Conservation (phyloP, 2,113 vertebrate genomes). For the Oceanodroma tethys region DNA sequence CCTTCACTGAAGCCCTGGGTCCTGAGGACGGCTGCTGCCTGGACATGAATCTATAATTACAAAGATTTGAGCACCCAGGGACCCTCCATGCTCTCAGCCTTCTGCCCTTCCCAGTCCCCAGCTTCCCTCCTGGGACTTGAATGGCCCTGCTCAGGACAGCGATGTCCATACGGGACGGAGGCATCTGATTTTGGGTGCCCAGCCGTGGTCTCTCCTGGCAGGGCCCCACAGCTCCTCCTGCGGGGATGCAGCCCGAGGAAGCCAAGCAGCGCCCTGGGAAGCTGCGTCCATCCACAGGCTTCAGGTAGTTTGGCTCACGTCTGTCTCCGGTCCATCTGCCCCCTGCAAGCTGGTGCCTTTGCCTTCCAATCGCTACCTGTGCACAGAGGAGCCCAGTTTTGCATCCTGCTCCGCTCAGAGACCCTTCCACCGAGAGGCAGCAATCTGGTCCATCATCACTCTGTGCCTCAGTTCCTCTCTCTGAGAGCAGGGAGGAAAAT, state of each 20-base stretch:
- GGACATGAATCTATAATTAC: fast-evolving
- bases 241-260: background rate
- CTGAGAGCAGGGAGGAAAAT: background rate
- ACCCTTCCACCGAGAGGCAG: background rate
- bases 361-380: background rate
- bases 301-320: background rate
- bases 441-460: fast-evolving
- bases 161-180: background rate
- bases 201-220: background rate
- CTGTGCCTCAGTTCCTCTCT: background rate
- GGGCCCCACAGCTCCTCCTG: background rate
- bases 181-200: background rate
- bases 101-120: background rate
- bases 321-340: background rate
- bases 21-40: background rate
- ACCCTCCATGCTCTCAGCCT: background rate
- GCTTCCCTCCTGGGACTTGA: fast-evolving
- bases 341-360: background rate
- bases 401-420: background rate
- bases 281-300: fast-evolving
- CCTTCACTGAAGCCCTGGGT: background rate
- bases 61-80: background rate
- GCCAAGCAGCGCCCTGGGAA: background rate
- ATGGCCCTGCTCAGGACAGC: fast-evolving
- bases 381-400: background rate